Conservation (phyloP, 2,797 vertebrate genomes). For the Eulemur coronatus region DNA sequence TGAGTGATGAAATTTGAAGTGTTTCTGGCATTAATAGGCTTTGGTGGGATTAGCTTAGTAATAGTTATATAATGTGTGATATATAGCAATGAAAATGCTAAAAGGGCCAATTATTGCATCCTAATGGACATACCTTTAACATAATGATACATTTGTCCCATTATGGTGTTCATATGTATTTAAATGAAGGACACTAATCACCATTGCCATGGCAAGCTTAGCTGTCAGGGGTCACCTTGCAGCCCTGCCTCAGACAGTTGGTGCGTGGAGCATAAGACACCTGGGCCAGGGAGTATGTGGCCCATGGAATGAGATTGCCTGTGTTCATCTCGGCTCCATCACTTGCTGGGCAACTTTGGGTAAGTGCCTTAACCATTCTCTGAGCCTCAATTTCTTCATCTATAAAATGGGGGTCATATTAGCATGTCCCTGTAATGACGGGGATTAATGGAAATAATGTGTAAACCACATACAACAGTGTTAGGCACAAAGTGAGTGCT, state of each 20-base stretch:
- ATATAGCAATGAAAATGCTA: constrained; percentile 31
- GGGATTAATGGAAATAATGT: background rate
- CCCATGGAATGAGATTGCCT: background rate
- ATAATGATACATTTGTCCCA: background rate
- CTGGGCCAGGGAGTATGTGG: background rate
- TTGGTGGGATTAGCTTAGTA: constrained; percentile 40
- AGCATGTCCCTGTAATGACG: background rate
- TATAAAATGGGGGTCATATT: background rate
- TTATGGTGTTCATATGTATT: background rate
- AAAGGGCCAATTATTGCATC: constrained; percentile 25
- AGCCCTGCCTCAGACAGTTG: background rate
- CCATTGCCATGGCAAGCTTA: background rate
- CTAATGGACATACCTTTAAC: background rate
- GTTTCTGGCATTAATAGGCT: constrained; percentile 21
- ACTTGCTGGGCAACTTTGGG: background rate
- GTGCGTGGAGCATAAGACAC: background rate
- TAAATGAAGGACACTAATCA: background rate
- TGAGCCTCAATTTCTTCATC: background rate
- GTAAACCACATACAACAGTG: background rate
- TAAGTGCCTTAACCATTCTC: background rate
- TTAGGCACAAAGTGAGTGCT: background rate
- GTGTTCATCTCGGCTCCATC: background rate
- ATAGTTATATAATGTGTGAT: background rate
- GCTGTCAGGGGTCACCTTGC: background rate
- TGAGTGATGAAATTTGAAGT: constrained; percentile 49